Percentiles rank a stretch among this genome's conserved stretches.
phyloP scores from a whole-genome alignment of 2,113 vertebrate genomes.

The Epinephelus fuscoguttatus region DNA sequence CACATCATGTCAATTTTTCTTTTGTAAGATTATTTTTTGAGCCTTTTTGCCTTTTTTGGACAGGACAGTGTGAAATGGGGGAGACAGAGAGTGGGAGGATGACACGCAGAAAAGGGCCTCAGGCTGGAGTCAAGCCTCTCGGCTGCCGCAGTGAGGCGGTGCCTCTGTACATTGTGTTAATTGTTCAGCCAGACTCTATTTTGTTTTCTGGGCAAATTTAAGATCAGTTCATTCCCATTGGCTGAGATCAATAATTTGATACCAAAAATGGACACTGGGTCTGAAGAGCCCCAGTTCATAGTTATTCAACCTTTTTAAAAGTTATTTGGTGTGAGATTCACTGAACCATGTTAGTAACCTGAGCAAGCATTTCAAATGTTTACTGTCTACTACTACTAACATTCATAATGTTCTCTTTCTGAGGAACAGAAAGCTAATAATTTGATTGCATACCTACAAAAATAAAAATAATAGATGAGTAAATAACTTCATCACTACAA shows the following conservation, averaged over 20 bases:
- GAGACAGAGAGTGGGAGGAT: too few relatives aligned
- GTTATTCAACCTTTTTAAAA: background rate
- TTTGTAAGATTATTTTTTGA: too few relatives aligned
- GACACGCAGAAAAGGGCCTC: too few relatives aligned
- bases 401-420: background rate
- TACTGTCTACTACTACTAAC: background rate
- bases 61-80: too few relatives aligned
- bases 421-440: too few relatives aligned
- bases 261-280: background rate
- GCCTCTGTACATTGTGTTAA: background rate
- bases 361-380: background rate
- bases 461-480: background rate
- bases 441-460: background rate
- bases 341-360: background rate
- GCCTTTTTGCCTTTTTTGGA: too few relatives aligned
- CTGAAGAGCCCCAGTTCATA: background rate
- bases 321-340: background rate
- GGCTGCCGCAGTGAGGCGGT: too few relatives aligned
- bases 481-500: background rate
- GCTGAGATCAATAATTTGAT: background rate
- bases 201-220: background rate
- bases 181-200: background rate
- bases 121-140: too few relatives aligned
- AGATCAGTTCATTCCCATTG: background rate
- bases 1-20: background rate